Evolutionary conservation across 2,888 invertebrate species (phyloP), one percentile per base, ranked within the genome.

Genomic region (Fissipunctia ypsillon): DNA sequence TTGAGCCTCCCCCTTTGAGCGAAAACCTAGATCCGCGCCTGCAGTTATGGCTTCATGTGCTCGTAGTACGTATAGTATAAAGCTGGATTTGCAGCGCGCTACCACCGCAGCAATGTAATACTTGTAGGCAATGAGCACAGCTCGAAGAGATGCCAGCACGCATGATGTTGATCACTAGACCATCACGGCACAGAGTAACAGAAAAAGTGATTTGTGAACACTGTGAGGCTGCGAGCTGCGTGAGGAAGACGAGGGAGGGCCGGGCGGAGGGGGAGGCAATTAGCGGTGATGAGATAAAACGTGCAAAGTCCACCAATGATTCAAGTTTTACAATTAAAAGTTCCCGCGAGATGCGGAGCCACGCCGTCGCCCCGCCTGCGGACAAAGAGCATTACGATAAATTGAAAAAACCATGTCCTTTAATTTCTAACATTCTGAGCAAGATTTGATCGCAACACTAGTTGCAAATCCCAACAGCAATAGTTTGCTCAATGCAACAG

Each of bases 271-370:
- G 35, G 63, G 65, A 59, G 52, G 66, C 89, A 90, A 89, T 91
- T 90, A 91, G 89, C 84, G 69, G 80, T 84, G 87, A 87, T 86
- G 88, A 89, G 90, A 90, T 89, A 90, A 89, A 88, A 89, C 88
- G 89, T 89, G 88, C 85, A 84, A 91, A 89, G 88, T 89, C 87
- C 87, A 86, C 87, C 90, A 90, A 88, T 88, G 87, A 90, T 88
- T 89, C 88, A 90, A 91, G 89, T 90, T 90, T 90, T 89, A 91
- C 89, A 89, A 90, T 91, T 90, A 90, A 90, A 90, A 90, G 88
- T 89, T 88, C 79, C 63, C 50, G 81, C 70, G 69, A 69, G 76
- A 72, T 79, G 69, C 52, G 69, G 73, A 78, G 69, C 78, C 63
- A 54, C 48, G 41, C n/a, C 52, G 25, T n/a, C n/a, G n/a, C n/a